These are phyloP conservation scores for Cavia porcellus DNA, from an alignment of 2,113 vertebrate genomes.

Conservation along the genomic window DNA sequence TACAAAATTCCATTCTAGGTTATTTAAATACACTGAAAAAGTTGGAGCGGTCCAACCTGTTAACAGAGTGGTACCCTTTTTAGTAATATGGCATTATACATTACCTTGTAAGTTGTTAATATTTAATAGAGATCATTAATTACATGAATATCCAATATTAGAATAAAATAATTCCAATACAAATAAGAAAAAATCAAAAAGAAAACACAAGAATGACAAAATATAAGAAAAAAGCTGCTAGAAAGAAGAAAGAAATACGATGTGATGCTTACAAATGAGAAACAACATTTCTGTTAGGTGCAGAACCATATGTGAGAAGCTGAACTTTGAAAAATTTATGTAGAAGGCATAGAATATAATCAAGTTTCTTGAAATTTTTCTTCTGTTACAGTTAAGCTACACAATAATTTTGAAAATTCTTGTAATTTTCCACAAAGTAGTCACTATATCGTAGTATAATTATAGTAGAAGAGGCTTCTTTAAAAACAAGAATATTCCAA, in stretches of 20 bases:
- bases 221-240: not conserved
- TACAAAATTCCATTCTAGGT: not conserved
- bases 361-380: not conserved
- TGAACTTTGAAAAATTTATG: not conserved
- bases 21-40: not conserved
- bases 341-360: not conserved
- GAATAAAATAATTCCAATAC: not conserved
- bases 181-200: not conserved
- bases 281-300: not conserved
- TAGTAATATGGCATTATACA: not conserved
- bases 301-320: not conserved
- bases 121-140: not conserved
- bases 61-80: not conserved
- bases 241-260: not conserved
- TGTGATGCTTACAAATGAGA: not conserved
- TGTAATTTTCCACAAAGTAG: not conserved
- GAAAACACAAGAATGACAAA: not conserved
- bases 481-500: not conserved
- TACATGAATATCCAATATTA: not conserved
- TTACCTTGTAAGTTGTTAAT: not conserved
- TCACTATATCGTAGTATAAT: not conserved
- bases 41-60: not conserved
- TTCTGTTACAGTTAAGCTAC: not conserved
- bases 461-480: not conserved
- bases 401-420: slow-evolving; percentile 37